These are phyloP conservation scores for Lamprotornis superbus DNA, from an alignment of 2,113 vertebrate genomes.

Conservation along the genomic window DNA sequence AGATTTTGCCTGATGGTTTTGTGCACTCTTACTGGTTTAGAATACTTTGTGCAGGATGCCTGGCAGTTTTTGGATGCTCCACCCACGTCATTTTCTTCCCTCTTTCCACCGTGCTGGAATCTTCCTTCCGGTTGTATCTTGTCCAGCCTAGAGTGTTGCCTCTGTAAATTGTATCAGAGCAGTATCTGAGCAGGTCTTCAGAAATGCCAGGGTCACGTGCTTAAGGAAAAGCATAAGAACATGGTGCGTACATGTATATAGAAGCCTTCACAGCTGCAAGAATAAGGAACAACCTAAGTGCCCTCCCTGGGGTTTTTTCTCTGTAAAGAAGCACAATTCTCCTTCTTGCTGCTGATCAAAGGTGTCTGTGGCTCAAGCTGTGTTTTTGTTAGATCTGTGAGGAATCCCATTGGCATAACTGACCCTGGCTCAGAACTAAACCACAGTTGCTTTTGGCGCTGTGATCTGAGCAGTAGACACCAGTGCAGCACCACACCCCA, in stretches of 20 bases:
- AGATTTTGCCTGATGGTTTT: background rate
- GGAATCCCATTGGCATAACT: background rate
- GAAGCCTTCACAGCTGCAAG: background rate
- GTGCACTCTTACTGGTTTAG: background rate
- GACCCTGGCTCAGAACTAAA: background rate
- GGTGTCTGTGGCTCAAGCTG: background rate
- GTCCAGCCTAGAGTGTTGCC: background rate
- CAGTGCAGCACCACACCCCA: accelerated
- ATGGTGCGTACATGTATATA: accelerated
- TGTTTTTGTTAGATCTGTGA: background rate
- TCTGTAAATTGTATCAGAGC: background rate
- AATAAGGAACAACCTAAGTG: background rate
- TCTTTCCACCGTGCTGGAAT: background rate
- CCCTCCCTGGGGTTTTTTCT: background rate
- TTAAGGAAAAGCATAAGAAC: background rate
- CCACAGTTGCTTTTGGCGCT: background rate
- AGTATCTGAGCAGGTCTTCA: background rate
- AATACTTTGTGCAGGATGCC: background rate
- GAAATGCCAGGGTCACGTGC: background rate
- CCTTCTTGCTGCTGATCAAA: background rate
- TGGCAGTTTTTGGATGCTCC: background rate
- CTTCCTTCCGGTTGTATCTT: background rate
- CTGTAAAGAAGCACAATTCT: background rate
- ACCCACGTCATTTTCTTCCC: background rate
- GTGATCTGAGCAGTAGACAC: background rate